Evolutionary conservation across 1,140 invertebrate species (phyloP).

Genomic region (Notospermus geniculatus): DNA sequence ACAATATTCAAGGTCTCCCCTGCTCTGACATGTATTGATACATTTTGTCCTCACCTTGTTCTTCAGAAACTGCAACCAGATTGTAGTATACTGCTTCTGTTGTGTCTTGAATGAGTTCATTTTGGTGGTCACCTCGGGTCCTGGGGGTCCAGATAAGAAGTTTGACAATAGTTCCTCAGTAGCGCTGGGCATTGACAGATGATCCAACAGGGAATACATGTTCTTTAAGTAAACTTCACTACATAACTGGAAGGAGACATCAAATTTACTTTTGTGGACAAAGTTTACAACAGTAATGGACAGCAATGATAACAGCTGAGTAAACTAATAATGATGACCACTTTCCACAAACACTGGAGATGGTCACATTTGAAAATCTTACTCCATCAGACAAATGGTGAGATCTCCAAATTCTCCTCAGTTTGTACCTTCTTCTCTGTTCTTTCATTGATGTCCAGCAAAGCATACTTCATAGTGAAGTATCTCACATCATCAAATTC

Average conservation of each 20-base stretch:
- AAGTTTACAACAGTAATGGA: too few relatives aligned
- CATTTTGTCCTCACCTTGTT: slow-evolving; percentile 60
- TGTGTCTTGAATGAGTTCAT: slow-evolving; percentile 32
- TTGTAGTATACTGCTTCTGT: slow-evolving; percentile 43
- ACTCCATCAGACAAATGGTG: too few relatives aligned
- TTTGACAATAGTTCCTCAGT: slow-evolving; percentile 23
- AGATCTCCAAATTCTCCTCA: too few relatives aligned
- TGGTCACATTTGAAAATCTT: too few relatives aligned
- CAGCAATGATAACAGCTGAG: too few relatives aligned
- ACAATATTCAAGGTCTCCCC: not conserved
- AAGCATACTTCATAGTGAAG: slow-evolving; percentile 54
- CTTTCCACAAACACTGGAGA: too few relatives aligned
- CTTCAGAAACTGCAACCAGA: slow-evolving; percentile 71
- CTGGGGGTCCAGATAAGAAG: slow-evolving; percentile 27
- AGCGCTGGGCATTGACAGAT: slow-evolving; percentile 31
- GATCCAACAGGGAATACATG: slow-evolving; percentile 30
- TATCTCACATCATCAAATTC: slow-evolving; percentile 63
- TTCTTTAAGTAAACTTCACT: slow-evolving; percentile 32
- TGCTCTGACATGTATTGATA: slow-evolving; percentile 4
- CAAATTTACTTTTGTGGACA: too few relatives aligned
- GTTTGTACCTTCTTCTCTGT: slow-evolving; percentile 49
- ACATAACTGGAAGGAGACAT: slow-evolving; percentile 20
- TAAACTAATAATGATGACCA: too few relatives aligned
- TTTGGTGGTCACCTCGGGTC: slow-evolving; percentile 31
- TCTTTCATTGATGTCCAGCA: slow-evolving; percentile 36